Evolutionary conservation across 2,113 vertebrate genomes (phyloP), one percentile per base, ranked within the genome.

Genomic region (Meriones unguiculatus): DNA sequence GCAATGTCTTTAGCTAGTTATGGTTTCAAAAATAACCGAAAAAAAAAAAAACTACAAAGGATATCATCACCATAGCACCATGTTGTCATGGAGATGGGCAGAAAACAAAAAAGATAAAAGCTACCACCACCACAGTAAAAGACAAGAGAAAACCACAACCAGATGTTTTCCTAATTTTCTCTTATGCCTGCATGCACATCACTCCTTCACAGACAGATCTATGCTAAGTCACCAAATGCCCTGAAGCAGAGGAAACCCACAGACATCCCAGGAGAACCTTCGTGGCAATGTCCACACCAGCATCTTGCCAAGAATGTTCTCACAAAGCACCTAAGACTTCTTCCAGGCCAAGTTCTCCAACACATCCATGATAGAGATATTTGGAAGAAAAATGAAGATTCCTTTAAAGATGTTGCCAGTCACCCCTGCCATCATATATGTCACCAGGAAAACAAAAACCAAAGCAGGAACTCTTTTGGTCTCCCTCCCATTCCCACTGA

Each of bases 261-360:
- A 93, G 17, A 84, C 89, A 82, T 95, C 46, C 57, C 24, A 87
- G 91, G 25, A 89, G 30, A 94, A 89, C 95, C 41, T 82, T 78
- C 22, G 86, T 18, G 54, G 41, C 25, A 35, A 77, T 38, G 57
- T 76, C 28, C 30, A 96, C 18, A 54, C 15, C 59, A 24, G 72
- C 30, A 17, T 28, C 4, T 91, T 76, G 52, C 65, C 76, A 93
- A 96, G 65, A 88, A 85, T 30, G 82, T 92, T 96, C 25, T n/a
- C 12, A 20, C 35, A 86, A 92, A 85, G 35, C 7, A 80, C 73
- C 87, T 86, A 84, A 90, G 72, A 22, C 75, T 18, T 93, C 64
- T 95, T 95, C 62, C 57, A 64, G 38, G 35, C 11, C 54, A 92
- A 84, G 50, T 90, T 85, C 64, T 67, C 54, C 52, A 90, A 69